phyloP scores from a whole-genome alignment of 2,888 invertebrate species.

The Trachelus stipa region DNA sequence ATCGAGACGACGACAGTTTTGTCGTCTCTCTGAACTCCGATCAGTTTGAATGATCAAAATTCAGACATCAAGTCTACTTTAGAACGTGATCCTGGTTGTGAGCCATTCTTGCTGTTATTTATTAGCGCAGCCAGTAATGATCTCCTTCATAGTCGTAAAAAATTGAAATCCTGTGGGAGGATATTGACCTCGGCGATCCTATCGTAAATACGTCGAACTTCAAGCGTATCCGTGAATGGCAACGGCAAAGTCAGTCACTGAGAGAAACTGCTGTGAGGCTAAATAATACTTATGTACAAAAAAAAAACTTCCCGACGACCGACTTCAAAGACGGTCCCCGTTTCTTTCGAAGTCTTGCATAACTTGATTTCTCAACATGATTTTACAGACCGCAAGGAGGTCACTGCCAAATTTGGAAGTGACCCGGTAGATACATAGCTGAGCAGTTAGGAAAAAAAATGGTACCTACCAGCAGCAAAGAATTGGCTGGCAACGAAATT shows the following conservation, averaged over 20 bases:
- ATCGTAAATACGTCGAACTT: not conserved
- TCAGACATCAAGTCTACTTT: not conserved
- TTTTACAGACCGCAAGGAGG: slow-evolving; percentile 1
- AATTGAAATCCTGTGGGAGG: not conserved
- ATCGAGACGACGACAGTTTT: not conserved
- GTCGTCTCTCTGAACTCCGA: not conserved
- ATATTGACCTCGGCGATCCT: not conserved
- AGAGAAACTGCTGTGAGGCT: not conserved
- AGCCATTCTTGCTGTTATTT: not conserved
- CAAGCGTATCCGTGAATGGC: not conserved
- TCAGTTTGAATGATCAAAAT: not conserved
- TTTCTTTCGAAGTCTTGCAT: not conserved
- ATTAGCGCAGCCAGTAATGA: not conserved
- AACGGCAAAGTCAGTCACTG: not conserved
- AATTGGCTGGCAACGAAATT: not conserved
- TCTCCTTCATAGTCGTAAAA: not conserved
- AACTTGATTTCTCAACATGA: not conserved
- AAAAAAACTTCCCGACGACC: not conserved
- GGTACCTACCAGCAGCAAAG: not conserved
- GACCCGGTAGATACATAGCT: not conserved
- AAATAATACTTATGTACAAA: not conserved
- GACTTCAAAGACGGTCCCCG: not conserved
- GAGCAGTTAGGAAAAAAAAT: not conserved
- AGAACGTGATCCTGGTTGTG: not conserved
- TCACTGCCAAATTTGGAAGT: slow-evolving; percentile 6